Evolutionary conservation across 2,888 invertebrate genomes (phyloP).

Genomic region (Eupeodes luniger): DNA sequence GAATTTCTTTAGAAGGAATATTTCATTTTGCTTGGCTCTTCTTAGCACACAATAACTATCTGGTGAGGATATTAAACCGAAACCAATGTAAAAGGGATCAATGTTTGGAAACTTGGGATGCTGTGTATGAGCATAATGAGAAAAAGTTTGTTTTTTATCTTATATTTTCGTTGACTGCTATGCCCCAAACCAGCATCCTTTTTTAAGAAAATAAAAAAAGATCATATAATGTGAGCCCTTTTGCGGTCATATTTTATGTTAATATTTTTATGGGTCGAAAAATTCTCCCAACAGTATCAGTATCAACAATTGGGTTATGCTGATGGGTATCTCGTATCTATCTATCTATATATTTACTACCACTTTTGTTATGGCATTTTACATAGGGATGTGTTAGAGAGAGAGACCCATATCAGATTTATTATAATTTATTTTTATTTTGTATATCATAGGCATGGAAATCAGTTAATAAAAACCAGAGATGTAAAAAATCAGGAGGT

Average conservation of each 20-base stretch:
- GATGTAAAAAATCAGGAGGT: slow-evolving; percentile 19
- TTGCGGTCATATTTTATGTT: slow-evolving; percentile 62
- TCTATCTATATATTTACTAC: not conserved
- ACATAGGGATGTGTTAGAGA: slow-evolving; percentile 10
- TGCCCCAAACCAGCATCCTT: not conserved
- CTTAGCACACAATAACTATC: slow-evolving; percentile 65
- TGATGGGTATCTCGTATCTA: not conserved
- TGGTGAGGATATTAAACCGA: slow-evolving; percentile 65
- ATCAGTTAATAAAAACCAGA: slow-evolving; percentile 40
- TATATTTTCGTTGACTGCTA: slow-evolving; percentile 8
- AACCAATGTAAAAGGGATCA: slow-evolving; percentile 72
- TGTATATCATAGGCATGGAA: slow-evolving; percentile 19
- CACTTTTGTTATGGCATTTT: slow-evolving; percentile 37
- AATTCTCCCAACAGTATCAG: slow-evolving; percentile 7
- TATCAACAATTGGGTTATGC: slow-evolving; percentile 54
- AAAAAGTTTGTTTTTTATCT: slow-evolving; percentile 50
- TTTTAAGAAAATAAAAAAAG: slow-evolving; percentile 14
- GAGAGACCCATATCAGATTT: not conserved
- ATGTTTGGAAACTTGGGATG: slow-evolving; percentile 38
- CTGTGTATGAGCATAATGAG: slow-evolving; percentile 65
- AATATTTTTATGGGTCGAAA: slow-evolving; percentile 21
- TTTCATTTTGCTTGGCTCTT: slow-evolving; percentile 34
- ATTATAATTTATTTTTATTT: not conserved
- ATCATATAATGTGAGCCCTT: slow-evolving; percentile 46
- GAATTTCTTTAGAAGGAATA: slow-evolving; percentile 57